These are phyloP conservation scores for Leptinotarsa tumamoca DNA, from an alignment of 2,888 invertebrate species.

Conservation along the genomic window DNA sequence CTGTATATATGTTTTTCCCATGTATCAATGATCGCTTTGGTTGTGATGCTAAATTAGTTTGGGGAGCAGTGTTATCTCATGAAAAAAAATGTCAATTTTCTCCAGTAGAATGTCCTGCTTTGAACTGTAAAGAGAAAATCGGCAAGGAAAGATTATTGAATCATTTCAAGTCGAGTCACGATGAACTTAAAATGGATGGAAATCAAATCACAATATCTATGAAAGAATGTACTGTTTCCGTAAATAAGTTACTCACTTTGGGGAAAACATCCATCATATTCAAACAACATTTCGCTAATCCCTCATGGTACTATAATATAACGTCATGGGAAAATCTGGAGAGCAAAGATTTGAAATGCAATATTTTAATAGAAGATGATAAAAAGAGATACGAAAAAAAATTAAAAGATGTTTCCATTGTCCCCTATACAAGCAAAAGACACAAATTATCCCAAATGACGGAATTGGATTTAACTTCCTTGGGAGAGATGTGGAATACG, in stretches of 20 bases:
- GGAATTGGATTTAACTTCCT: background rate
- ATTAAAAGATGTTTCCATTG: background rate
- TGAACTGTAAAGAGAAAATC: constrained; percentile 4
- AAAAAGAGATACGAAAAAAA: background rate
- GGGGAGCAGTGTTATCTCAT: constrained; percentile 4
- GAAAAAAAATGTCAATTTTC: constrained; percentile 15
- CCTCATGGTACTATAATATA: background rate
- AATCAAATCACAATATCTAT: background rate
- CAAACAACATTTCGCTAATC: background rate
- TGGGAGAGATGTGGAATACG: background rate
- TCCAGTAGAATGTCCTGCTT: constrained; percentile 8
- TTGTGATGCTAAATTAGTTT: constrained; percentile 12
- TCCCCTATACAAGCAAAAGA: background rate
- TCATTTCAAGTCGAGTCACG: background rate
- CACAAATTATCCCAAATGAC: background rate
- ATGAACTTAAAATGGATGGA: background rate
- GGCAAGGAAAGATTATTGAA: background rate
- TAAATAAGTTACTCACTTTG: constrained; percentile 6
- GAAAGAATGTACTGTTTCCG: background rate
- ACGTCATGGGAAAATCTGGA: background rate
- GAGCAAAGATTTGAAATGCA: background rate
- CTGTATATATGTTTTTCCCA: constrained; percentile 22
- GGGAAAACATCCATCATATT: background rate
- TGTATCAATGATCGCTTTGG: constrained; percentile 16
- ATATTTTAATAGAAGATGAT: constrained; percentile 7